Percentiles rank a stretch among this genome's conserved stretches.
Conservation (phyloP, 2,797 vertebrate species). For the Ctenosaura bakeri region DNA sequence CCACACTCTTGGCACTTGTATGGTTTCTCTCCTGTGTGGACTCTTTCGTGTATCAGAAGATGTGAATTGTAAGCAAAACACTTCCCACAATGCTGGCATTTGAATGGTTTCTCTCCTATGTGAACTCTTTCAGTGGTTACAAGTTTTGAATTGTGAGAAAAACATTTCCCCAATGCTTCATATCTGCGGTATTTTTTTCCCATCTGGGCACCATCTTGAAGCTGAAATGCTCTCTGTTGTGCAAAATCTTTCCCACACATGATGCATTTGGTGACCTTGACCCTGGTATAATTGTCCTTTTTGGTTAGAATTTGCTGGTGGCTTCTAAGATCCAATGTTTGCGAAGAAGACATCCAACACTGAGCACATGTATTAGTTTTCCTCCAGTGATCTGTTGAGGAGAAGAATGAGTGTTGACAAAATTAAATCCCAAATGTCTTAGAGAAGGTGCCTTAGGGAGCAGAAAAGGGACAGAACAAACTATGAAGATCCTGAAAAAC, state of each 20-base stretch:
- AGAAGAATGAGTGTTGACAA: background rate
- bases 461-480: background rate
- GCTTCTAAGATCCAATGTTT: background rate
- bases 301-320: background rate
- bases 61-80: background rate
- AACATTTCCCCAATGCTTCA: background rate
- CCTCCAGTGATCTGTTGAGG: background rate
- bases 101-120: background rate
- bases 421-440: background rate
- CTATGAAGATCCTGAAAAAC: background rate
- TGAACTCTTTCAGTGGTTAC: background rate
- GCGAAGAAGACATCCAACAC: background rate
- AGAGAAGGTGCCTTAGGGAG: background rate
- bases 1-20: background rate
- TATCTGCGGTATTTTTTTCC: background rate
- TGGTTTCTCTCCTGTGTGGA: background rate
- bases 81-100: background rate
- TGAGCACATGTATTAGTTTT: background rate
- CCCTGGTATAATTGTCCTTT: background rate
- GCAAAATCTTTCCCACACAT: background rate
- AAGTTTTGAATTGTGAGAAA: background rate
- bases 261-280: background rate
- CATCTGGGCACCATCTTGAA: background rate
- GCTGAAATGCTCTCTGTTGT: background rate
- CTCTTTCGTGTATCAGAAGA: background rate